Percentiles rank a stretch among this genome's conserved stretches.
Evolutionary conservation across 2,888 invertebrate species (phyloP).

Genomic region (Zaprionus lineosus): DNA sequence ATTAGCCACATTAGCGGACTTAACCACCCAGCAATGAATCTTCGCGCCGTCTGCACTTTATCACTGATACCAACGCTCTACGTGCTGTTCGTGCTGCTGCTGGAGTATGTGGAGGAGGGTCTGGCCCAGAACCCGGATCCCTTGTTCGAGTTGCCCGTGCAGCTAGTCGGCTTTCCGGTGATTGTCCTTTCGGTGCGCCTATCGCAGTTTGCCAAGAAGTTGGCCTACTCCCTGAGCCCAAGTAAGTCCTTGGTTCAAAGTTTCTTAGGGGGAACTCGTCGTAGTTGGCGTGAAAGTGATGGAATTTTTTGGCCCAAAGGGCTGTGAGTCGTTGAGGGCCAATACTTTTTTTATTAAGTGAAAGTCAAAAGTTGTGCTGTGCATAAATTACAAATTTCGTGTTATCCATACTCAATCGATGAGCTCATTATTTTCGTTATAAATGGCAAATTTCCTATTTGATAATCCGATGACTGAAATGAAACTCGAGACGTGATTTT

Average conservation of each 20-base stretch:
- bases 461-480: too few relatives aligned
- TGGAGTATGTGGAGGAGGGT: slow-evolving; percentile 77
- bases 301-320: too few relatives aligned
- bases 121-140: slow-evolving; percentile 83
- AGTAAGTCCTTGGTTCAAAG: too few relatives aligned
- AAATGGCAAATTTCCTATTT: too few relatives aligned
- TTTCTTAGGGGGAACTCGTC: not conserved
- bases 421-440: too few relatives aligned
- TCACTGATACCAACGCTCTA: slow-evolving; percentile 78
- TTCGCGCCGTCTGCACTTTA: slow-evolving; percentile 73
- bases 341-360: slow-evolving; percentile 54
- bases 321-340: slow-evolving; percentile 21
- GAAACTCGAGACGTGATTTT: too few relatives aligned
- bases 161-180: slow-evolving; percentile 91
- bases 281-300: slow-evolving; percentile 29
- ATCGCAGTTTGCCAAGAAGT: slow-evolving; percentile 91
- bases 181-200: slow-evolving; percentile 90
- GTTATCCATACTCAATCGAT: too few relatives aligned
- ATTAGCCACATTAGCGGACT: too few relatives aligned
- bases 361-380: slow-evolving; percentile 53
- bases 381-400: slow-evolving; percentile 64
- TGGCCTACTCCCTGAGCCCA: slow-evolving; percentile 91
- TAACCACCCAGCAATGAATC: slow-evolving; percentile 69
- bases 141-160: slow-evolving; percentile 90
- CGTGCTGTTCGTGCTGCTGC: slow-evolving; percentile 77